Conservation (phyloP, 92 coral and sea anemone species). For the Galaxea fascicularis region DNA sequence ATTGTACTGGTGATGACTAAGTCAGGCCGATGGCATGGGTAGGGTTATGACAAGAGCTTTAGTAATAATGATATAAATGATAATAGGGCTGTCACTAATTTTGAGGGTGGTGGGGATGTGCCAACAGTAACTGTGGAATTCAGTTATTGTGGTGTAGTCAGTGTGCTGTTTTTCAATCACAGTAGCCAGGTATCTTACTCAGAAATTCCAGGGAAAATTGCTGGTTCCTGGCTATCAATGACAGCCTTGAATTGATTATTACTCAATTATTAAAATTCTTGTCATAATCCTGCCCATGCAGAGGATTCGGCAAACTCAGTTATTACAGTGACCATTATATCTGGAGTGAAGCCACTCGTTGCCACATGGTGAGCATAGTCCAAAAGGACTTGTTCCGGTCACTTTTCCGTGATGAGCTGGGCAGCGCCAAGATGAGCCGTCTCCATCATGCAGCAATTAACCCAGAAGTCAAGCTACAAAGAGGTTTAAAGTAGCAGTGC, state of each 20-base stretch:
- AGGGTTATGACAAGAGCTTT: not conserved
- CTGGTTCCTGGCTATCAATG: too few species aligned
- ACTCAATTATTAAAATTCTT: not conserved
- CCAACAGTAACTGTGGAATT: too few species aligned
- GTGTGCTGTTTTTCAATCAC: too few species aligned
- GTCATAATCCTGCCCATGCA: conserved; percentile 1
- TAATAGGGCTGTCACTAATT: too few species aligned
- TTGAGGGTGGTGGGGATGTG: too few species aligned
- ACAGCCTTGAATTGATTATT: too few species aligned
- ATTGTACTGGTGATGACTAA: conserved; percentile 70
- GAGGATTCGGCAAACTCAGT: too few species aligned
- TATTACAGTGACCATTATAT: not conserved
- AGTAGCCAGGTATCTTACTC: too few species aligned
- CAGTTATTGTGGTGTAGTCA: not conserved
- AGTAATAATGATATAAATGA: not conserved
- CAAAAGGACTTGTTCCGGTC: not conserved
- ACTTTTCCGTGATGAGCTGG: not conserved
- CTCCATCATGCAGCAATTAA: too few species aligned
- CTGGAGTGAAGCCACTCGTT: not conserved
- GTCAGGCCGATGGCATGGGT: not conserved
- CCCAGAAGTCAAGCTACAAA: conserved; percentile 25
- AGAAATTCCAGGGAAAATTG: too few species aligned
- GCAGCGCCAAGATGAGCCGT: not conserved
- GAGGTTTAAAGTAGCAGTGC: not conserved
- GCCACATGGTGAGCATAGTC: not conserved